Conservation (phyloP, 2,797 vertebrate genomes). For the Falco cherrug region DNA sequence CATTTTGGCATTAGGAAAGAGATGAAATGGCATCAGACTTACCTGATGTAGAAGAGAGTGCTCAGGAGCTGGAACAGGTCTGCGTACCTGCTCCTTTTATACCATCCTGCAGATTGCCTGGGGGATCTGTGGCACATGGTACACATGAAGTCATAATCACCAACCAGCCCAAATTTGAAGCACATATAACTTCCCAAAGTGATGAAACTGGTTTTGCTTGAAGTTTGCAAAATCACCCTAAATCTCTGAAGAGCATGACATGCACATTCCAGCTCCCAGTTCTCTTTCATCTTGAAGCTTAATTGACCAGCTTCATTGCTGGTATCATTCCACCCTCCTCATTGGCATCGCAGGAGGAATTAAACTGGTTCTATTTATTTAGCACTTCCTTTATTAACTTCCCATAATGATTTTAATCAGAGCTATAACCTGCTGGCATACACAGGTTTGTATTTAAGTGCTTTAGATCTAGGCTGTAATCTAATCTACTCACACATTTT, state of each 20-base stretch:
- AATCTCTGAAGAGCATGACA: not conserved
- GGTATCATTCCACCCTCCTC: constrained; percentile 9
- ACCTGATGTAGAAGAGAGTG: not conserved
- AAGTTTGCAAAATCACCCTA: constrained; percentile 35
- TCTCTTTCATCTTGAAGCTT: constrained; percentile 45
- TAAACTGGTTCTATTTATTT: not conserved
- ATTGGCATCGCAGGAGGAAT: not conserved
- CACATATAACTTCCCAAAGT: not conserved
- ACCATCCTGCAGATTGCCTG: not conserved
- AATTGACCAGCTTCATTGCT: not conserved
- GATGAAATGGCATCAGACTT: not conserved
- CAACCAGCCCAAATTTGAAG: not conserved
- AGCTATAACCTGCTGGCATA: not conserved
- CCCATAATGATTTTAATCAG: constrained; percentile 1
- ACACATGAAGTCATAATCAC: not conserved
- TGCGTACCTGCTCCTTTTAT: not conserved
- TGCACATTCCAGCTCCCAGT: constrained; percentile 37
- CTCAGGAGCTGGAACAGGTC: not conserved
- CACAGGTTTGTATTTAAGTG: not conserved
- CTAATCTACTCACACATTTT: not conserved
- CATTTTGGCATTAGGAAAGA: not conserved
- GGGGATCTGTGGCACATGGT: not conserved
- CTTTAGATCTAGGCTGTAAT: not conserved
- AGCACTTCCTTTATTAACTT: constrained; percentile 10
- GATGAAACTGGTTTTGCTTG: not conserved